Conservation (phyloP, 2,113 vertebrate genomes). For the Periophthalmus modestus region DNA sequence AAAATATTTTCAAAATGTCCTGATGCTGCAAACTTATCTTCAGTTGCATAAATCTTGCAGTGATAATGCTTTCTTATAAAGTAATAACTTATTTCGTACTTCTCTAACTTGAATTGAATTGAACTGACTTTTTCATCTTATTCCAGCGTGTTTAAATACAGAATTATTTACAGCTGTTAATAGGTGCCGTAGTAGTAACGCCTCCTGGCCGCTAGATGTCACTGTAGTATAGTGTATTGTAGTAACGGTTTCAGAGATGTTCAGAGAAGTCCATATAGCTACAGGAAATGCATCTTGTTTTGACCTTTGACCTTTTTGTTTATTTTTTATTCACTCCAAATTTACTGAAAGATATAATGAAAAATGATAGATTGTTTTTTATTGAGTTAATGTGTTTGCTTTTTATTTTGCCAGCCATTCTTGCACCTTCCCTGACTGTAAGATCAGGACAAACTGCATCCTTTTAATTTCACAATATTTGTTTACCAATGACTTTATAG, state of each 20-base stretch:
- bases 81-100: neutral
- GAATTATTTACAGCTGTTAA: neutral
- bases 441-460: neutral
- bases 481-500: neutral
- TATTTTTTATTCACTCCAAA: no score
- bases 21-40: neutral
- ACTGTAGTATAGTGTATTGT: neutral
- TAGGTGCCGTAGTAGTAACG: conserved; percentile 23
- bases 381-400: no score
- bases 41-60: conserved; percentile 1
- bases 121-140: neutral
- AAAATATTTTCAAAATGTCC: neutral
- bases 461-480: neutral
- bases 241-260: no score
- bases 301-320: no score
- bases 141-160: neutral
- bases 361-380: no score
- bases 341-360: no score
- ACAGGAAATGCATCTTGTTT: no score
- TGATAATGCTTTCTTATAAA: neutral
- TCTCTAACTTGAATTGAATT: neutral
- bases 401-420: no score
- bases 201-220: conserved; percentile 48
- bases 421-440: neutral
- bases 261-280: no score